Conservation (phyloP, 2,113 vertebrate species). For the Corydoras sp. region DNA sequence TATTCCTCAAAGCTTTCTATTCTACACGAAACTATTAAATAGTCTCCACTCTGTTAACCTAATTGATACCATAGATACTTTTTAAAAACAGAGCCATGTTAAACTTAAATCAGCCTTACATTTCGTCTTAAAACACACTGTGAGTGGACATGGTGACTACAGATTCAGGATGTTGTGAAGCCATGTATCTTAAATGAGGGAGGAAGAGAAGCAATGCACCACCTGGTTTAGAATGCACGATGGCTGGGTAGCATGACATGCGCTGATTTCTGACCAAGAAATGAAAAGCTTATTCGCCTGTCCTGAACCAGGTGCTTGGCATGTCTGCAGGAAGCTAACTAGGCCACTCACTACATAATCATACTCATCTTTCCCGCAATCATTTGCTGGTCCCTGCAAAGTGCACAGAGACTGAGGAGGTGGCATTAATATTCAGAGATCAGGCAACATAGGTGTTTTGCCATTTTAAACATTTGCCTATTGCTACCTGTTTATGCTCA, state of each 20-base stretch:
- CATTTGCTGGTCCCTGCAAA: slow-evolving; percentile 19
- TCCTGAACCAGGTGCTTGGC: slow-evolving; percentile 34
- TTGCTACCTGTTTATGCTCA: slow-evolving; percentile 1
- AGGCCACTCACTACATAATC: slow-evolving; percentile 48
- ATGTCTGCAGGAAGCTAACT: slow-evolving; percentile 39
- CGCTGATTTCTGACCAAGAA: slow-evolving; percentile 50
- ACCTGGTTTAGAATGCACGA: slow-evolving; percentile 51
- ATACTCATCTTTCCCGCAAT: slow-evolving; percentile 49
- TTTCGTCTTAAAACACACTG: too few species aligned
- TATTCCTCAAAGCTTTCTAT: too few species aligned
- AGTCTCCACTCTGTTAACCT: too few species aligned
- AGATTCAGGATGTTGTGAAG: not conserved
- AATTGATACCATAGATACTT: too few species aligned
- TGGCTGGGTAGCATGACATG: slow-evolving; percentile 43
- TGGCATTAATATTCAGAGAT: not conserved
- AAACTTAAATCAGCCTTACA: too few species aligned
- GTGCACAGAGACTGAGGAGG: slow-evolving; percentile 18
- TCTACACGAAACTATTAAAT: too few species aligned
- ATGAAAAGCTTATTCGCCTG: slow-evolving; percentile 56
- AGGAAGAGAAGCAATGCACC: slow-evolving; percentile 19
- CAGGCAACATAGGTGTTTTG: not conserved
- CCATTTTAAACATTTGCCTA: slow-evolving; percentile 6
- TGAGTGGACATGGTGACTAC: too few species aligned
- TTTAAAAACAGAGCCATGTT: too few species aligned
- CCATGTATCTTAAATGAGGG: not conserved